Percentiles rank a stretch among this genome's conserved stretches.
phyloP scores from a whole-genome alignment of 2,113 vertebrate genomes.

The Puma concolor region DNA sequence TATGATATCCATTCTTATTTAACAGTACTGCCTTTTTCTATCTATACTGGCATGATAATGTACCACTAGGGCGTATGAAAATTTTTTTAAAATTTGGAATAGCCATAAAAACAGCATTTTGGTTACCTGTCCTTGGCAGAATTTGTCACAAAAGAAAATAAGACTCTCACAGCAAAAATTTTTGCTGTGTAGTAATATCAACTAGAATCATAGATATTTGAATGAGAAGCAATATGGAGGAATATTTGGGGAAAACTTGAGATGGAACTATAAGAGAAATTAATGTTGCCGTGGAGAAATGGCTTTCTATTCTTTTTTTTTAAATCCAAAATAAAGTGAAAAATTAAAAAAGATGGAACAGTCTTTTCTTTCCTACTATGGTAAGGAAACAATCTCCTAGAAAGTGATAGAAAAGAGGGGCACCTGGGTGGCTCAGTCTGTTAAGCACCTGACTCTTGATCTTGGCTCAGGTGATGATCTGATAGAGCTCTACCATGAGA shows the following conservation, averaged over 20 bases:
- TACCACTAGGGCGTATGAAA: not conserved
- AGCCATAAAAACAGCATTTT: conserved; percentile 19
- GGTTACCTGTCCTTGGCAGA: not conserved
- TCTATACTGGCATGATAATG: not conserved
- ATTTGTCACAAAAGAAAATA: not conserved
- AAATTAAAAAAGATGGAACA: not conserved
- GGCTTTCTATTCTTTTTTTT: not conserved
- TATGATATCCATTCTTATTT: not conserved
- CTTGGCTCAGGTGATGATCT: no score
- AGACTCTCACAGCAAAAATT: not conserved
- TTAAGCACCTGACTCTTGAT: no score
- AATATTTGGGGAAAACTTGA: not conserved
- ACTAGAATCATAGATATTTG: not conserved
- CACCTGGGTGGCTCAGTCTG: no score
- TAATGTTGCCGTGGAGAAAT: not conserved
- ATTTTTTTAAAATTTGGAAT: not conserved
- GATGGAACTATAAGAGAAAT: not conserved
- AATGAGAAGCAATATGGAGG: not conserved
- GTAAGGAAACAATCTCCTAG: not conserved
- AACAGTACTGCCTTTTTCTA: not conserved
- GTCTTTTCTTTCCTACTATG: not conserved
- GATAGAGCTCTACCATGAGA: no score
- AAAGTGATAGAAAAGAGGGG: not conserved
- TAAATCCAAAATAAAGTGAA: not conserved
- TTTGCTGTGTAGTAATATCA: not conserved